Evolutionary conservation across 2,797 vertebrate species (phyloP).

Genomic region (Cyprinodon diabolis): DNA sequence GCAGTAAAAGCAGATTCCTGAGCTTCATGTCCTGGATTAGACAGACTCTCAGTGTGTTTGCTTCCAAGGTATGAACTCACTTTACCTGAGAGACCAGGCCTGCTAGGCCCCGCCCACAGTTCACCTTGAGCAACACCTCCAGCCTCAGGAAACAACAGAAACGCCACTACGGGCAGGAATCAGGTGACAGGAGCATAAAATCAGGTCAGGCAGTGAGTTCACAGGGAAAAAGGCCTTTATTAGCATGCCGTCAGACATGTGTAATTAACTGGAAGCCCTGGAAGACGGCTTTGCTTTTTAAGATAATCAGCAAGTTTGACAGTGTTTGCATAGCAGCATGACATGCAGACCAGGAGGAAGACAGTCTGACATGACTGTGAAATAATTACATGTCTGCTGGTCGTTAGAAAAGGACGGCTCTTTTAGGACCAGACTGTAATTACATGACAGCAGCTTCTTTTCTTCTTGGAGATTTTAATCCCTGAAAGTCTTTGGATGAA

Average conservation of each 20-base stretch:
- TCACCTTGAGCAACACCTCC: conserved; percentile 48
- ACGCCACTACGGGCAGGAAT: not conserved
- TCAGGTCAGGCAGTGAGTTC: conserved; percentile 40
- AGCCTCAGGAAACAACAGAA: conserved; percentile 6
- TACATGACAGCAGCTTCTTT: too few species aligned
- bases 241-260: not conserved
- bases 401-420: not conserved
- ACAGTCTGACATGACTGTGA: not conserved
- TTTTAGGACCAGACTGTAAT: too few species aligned
- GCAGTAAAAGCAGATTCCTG: conserved; percentile 20
- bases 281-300: not conserved
- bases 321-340: not conserved
- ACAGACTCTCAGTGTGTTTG: not conserved
- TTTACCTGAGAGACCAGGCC: conserved; percentile 25
- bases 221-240: conserved; percentile 50
- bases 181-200: conserved; percentile 12
- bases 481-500: not conserved
- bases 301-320: not conserved
- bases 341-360: not conserved
- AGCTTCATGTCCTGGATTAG: conserved; percentile 35
- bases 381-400: not conserved
- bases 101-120: conserved; percentile 13
- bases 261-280: not conserved
- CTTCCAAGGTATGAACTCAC: conserved; percentile 5
- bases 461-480: not conserved